phyloP scores from a whole-genome alignment of 2,888 invertebrate species.

The Cephus spinipes region DNA sequence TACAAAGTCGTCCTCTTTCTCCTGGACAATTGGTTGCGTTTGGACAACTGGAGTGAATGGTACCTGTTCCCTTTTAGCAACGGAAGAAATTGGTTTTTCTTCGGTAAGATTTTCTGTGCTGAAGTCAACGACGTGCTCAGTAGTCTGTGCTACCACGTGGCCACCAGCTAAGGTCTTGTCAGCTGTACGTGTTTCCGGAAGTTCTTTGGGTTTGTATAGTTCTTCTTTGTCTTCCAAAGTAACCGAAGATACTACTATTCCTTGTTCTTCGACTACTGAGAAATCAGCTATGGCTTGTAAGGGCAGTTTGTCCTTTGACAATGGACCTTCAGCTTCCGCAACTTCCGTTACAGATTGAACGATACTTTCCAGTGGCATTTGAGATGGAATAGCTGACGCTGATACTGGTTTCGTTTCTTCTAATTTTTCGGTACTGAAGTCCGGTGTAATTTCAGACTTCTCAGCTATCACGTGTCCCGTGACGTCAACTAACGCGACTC shows the following conservation, averaged over 20 bases:
- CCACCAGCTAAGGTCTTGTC: conserved; percentile 43
- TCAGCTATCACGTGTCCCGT: conserved; percentile 69
- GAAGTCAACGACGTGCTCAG: conserved; percentile 61
- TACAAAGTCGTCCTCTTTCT: conserved; percentile 68
- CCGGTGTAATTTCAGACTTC: conserved; percentile 67
- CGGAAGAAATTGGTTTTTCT: conserved; percentile 48
- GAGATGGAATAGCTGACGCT: conserved; percentile 69
- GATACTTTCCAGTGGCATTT: conserved; percentile 70
- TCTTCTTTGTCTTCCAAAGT: conserved; percentile 68
- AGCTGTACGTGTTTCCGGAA: conserved; percentile 58
- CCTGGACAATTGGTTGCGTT: conserved; percentile 68
- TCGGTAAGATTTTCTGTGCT: conserved; percentile 54
- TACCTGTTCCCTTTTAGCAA: conserved; percentile 60
- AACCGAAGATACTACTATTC: conserved; percentile 52
- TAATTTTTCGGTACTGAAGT: conserved; percentile 64
- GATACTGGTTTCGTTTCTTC: conserved; percentile 42
- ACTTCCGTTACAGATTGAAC: conserved; percentile 69
- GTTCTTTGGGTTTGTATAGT: conserved; percentile 60
- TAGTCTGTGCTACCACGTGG: conserved; percentile 55
- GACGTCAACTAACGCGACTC: conserved; percentile 67
- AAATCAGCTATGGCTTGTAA: conserved; percentile 48
- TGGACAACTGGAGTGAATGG: conserved; percentile 67
- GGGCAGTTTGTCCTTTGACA: conserved; percentile 62
- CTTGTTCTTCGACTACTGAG: conserved; percentile 54
- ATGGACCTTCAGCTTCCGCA: conserved; percentile 71